phyloP scores from a whole-genome alignment of 1,140 invertebrate genomes.

The Leptinotarsa undecemlineata region DNA sequence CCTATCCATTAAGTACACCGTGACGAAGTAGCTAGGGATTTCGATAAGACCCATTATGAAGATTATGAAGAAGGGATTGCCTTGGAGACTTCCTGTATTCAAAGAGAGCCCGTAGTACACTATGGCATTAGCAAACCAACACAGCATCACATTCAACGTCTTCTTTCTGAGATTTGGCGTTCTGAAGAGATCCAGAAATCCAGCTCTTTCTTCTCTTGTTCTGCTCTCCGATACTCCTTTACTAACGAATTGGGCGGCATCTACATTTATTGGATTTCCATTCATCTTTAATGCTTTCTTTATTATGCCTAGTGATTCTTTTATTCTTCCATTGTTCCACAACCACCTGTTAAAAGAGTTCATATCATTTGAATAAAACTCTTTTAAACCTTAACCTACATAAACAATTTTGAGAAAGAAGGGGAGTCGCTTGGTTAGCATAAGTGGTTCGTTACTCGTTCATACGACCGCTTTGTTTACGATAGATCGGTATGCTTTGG shows the following conservation, averaged over 20 bases:
- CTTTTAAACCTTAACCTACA: no score
- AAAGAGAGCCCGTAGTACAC: slow-evolving; percentile 86
- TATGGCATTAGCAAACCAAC: slow-evolving; percentile 87
- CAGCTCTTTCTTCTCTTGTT: slow-evolving; percentile 55
- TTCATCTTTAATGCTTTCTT: slow-evolving; percentile 74
- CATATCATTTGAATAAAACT: background rate
- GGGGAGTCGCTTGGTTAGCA: no score
- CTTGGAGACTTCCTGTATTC: slow-evolving; percentile 75
- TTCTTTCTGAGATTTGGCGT: slow-evolving; percentile 79
- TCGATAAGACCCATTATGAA: slow-evolving; percentile 82
- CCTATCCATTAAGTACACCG: slow-evolving; percentile 70
- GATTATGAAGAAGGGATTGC: slow-evolving; percentile 83
- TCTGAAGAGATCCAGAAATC: slow-evolving; percentile 72
- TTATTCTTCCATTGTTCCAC: slow-evolving; percentile 74
- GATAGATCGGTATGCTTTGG: no score
- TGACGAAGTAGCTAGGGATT: slow-evolving; percentile 76
- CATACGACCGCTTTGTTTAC: no score
- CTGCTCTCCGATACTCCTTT: slow-evolving; percentile 47
- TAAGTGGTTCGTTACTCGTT: no score
- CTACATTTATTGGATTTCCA: slow-evolving; percentile 62
- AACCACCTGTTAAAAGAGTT: slow-evolving; percentile 60
- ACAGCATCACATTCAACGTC: slow-evolving; percentile 79
- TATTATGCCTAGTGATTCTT: slow-evolving; percentile 73
- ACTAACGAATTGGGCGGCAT: slow-evolving; percentile 66
- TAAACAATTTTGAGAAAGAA: no score